Percentiles rank a stretch among this genome's conserved stretches.
Evolutionary conservation across 2,113 vertebrate genomes (phyloP).

Genomic region (Mesembrinibis cayennensis): DNA sequence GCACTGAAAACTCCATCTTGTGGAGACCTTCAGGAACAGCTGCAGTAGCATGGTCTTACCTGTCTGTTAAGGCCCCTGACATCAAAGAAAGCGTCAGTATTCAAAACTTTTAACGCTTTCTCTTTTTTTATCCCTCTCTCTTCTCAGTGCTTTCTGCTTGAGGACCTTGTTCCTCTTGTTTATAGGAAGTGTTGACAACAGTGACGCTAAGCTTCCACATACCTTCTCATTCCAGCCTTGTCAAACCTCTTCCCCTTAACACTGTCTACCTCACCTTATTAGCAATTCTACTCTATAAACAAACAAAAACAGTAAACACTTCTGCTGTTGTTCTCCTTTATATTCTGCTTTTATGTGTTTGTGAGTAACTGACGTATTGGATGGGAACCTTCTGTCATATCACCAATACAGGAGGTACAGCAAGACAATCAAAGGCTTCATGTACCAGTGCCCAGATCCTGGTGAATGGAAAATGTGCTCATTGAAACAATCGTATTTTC

Average conservation of each 20-base stretch:
- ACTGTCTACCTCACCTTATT: not conserved
- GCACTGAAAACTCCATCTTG: not conserved
- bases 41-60: not conserved
- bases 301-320: not conserved
- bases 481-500: not conserved
- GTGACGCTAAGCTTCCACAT: not conserved
- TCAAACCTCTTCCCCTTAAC: not conserved
- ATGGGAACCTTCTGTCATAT: not conserved
- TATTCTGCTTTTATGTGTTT: not conserved
- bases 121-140: not conserved
- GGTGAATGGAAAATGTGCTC: not conserved
- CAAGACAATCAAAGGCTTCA: not conserved
- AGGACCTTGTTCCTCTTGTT: not conserved
- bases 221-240: not conserved
- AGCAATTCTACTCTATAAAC: not conserved
- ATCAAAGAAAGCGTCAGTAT: fast-evolving
- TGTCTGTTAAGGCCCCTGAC: not conserved
- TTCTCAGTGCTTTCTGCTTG: not conserved
- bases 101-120: not conserved
- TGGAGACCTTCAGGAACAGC: not conserved
- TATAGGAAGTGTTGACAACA: not conserved
- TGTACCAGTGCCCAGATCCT: not conserved
- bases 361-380: not conserved
- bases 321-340: not conserved
- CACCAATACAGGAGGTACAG: not conserved